Conservation (phyloP, 2,888 invertebrate genomes). For the Phytoseiulus persimilis region DNA sequence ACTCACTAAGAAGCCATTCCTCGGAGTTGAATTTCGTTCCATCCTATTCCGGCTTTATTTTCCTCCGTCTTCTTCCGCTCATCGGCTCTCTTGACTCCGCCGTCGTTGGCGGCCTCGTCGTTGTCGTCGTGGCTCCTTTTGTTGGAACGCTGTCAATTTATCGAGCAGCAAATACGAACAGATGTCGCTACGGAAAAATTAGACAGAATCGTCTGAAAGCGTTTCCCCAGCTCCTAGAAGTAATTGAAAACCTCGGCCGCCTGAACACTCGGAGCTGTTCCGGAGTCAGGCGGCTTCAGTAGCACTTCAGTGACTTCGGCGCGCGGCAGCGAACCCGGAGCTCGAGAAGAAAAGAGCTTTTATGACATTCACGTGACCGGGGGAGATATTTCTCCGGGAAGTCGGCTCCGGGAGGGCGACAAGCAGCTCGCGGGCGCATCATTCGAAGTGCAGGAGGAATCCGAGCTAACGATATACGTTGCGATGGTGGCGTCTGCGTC, state of each 20-base stretch:
- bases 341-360: neutral
- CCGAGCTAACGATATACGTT: neutral
- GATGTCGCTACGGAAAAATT: no score
- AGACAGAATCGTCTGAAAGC: no score
- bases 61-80: neutral
- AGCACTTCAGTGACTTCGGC: neutral
- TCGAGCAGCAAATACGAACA: no score
- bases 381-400: neutral
- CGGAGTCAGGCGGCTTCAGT: neutral
- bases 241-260: no score
- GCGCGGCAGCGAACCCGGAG: neutral
- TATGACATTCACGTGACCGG: neutral
- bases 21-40: neutral
- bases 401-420: neutral
- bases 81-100: neutral
- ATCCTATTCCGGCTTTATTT: neutral
- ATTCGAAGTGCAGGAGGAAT: neutral
- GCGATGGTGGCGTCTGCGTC: no score
- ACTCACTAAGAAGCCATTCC: neutral
- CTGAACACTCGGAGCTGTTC: no score
- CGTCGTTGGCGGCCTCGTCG: no score
- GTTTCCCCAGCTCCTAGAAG: no score
- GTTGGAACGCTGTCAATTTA: no score
- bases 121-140: no score
- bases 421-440: neutral